Conservation (phyloP, 2,797 vertebrate genomes). For the Peromyscus eremicus region DNA sequence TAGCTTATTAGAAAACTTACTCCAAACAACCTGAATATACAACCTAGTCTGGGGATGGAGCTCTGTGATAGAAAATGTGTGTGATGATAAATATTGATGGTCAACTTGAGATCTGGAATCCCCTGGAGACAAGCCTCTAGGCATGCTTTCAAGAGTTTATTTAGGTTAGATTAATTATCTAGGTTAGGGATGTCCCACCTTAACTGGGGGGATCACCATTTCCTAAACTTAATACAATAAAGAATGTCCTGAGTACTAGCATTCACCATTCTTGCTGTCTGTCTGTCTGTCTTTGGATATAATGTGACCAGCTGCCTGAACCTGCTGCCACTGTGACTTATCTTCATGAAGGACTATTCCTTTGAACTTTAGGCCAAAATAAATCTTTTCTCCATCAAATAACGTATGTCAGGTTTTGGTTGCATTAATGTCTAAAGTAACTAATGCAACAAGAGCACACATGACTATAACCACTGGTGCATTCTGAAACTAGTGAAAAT, state of each 20-base stretch:
- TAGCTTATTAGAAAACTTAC: not conserved
- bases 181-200: not conserved
- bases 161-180: not conserved
- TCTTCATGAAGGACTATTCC: not conserved
- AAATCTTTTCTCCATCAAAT: not conserved
- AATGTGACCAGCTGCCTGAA: not conserved
- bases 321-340: too few relatives aligned
- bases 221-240: not conserved
- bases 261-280: not conserved
- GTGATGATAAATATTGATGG: not conserved
- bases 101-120: not conserved
- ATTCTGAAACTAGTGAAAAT: not conserved
- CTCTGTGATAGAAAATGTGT: not conserved
- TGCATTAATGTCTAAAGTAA: not conserved
- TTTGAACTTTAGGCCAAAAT: not conserved
- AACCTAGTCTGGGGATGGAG: not conserved
- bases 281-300: too few relatives aligned
- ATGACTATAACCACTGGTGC: not conserved
- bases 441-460: not conserved
- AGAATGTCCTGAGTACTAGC: not conserved
- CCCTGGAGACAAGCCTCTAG: not conserved
- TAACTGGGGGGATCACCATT: not conserved
- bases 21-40: constrained; percentile 10
- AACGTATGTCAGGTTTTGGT: not conserved
- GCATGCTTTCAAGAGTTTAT: not conserved